Percentiles rank a stretch among this genome's conserved stretches.
Evolutionary conservation across 2,797 vertebrate genomes (phyloP).

Genomic region (Falco peregrinus): DNA sequence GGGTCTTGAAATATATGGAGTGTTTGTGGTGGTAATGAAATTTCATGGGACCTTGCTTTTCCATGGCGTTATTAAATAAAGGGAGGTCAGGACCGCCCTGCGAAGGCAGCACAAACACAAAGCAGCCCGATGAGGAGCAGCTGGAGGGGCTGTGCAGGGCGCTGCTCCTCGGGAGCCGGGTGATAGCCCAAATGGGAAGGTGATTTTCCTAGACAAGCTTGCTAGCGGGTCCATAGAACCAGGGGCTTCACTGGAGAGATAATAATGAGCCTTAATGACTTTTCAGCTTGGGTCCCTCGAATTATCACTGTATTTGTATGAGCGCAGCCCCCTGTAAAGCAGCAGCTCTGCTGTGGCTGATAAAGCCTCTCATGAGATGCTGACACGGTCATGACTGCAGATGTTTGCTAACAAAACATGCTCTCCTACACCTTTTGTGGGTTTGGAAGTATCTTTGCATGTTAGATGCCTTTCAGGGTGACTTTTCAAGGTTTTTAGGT

Average conservation of each 20-base stretch:
- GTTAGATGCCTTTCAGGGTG: not conserved
- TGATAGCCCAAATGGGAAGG: fast-evolving
- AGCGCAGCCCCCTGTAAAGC: not conserved
- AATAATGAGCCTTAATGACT: not conserved
- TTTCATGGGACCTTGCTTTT: fast-evolving
- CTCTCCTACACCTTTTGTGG: not conserved
- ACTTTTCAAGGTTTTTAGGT: not conserved
- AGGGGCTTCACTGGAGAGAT: not conserved
- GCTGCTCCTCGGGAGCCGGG: fast-evolving
- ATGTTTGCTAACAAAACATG: fast-evolving
- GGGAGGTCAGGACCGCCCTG: not conserved
- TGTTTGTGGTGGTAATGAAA: not conserved
- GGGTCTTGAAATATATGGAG: not conserved
- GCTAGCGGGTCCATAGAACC: fast-evolving
- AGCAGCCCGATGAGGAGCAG: not conserved
- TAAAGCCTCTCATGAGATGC: fast-evolving
- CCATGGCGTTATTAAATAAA: not conserved
- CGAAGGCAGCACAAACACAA: not conserved
- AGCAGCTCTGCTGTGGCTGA: not conserved
- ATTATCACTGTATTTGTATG: fast-evolving
- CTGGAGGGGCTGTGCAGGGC: not conserved
- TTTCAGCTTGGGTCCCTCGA: not conserved
- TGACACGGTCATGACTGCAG: fast-evolving
- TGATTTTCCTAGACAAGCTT: not conserved
- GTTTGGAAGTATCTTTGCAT: not conserved